A percentile compares a stretch with the other conserved stretches of the same genome.
These are phyloP conservation scores for Pan troglodytes DNA, from an alignment of 2,113 vertebrate species.

Conservation along the genomic window DNA sequence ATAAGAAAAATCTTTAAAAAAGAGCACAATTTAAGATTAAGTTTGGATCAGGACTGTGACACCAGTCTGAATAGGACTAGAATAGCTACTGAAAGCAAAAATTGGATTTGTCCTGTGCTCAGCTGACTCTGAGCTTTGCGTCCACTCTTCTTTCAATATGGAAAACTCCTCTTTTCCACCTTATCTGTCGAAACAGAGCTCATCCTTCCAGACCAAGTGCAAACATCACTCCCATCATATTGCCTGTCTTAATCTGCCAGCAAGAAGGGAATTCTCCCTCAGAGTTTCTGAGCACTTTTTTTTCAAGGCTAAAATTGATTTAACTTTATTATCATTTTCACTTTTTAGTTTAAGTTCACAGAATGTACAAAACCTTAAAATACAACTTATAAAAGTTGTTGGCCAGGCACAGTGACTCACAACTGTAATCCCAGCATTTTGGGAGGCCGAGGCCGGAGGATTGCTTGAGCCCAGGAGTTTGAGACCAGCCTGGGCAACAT, in stretches of 20 bases:
- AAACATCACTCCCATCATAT: not conserved
- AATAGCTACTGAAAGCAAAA: not conserved
- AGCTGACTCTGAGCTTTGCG: not conserved
- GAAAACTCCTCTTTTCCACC: not conserved
- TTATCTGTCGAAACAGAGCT: not conserved
- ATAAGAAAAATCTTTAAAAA: not conserved
- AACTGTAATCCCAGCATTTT: too few relatives aligned
- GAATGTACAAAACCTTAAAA: not conserved
- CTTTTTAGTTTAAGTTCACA: not conserved
- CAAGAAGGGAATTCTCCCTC: not conserved
- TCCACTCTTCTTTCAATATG: not conserved
- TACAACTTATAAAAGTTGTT: not conserved
- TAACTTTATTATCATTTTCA: not conserved
- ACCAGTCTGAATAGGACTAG: not conserved
- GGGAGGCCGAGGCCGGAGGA: too few relatives aligned
- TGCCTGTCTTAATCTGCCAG: not conserved
- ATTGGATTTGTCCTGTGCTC: not conserved
- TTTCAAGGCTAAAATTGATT: not conserved
- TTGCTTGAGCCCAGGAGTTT: too few relatives aligned
- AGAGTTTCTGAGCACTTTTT: not conserved
- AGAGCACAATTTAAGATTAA: not conserved
- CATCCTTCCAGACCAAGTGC: not conserved
- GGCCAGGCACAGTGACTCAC: too few relatives aligned
- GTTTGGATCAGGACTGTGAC: not conserved
- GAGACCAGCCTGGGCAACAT: too few relatives aligned